phyloP scores from a whole-genome alignment of 1,140 invertebrate species.

The Ceratina calcarata region DNA sequence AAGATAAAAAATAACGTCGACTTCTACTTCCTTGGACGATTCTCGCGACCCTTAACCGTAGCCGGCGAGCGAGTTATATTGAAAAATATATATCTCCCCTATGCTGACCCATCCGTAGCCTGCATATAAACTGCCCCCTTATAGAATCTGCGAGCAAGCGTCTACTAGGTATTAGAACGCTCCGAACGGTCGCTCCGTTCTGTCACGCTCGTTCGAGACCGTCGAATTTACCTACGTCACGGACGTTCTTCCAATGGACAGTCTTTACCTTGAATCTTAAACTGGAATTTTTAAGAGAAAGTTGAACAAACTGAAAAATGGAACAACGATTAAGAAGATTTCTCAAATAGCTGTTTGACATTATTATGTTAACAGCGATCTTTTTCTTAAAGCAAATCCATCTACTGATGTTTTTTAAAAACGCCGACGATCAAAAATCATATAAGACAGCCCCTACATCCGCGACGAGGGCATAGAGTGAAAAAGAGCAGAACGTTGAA shows the following conservation, averaged over 20 bases:
- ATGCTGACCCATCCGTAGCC: constrained; percentile 73
- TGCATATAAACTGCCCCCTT: constrained; percentile 79
- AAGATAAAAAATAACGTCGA: constrained; percentile 79
- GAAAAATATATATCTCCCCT: constrained; percentile 76
- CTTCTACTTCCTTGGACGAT: constrained; percentile 55
- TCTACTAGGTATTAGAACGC: constrained; percentile 55
- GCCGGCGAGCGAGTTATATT: constrained; percentile 70
- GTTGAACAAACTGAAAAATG: neutral
- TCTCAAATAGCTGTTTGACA: too few relatives aligned
- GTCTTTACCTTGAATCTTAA: neutral
- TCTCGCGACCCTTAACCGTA: constrained; percentile 44
- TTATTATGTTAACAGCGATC: too few relatives aligned
- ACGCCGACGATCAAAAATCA: neutral
- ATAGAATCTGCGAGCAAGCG: constrained; percentile 60
- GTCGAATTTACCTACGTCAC: neutral
- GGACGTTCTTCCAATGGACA: neutral
- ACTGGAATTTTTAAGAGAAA: too few relatives aligned
- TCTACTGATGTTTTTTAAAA: neutral
- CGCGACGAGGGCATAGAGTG: neutral
- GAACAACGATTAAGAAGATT: neutral
- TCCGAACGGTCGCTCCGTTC: constrained; percentile 33
- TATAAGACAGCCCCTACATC: neutral
- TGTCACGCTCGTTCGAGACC: constrained; percentile 35
- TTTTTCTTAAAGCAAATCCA: neutral
- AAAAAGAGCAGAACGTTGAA: constrained; percentile 1